Evolutionary conservation across 2,797 vertebrate species (phyloP).

Genomic region (Cygnus olor): DNA sequence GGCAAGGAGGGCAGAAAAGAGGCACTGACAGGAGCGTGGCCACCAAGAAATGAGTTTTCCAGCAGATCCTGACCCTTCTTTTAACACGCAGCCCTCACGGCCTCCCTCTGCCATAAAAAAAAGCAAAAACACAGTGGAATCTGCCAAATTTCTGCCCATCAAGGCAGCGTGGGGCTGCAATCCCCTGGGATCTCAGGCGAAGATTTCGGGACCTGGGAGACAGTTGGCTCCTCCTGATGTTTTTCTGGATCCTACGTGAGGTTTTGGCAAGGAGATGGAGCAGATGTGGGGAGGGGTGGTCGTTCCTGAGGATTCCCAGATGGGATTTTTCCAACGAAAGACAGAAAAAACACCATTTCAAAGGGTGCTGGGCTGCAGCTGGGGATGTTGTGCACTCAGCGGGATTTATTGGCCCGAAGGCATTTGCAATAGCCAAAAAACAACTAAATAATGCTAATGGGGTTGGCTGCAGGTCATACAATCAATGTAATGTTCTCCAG

Average conservation of each 20-base stretch:
- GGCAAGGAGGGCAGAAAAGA: neutral
- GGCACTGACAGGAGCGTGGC: neutral
- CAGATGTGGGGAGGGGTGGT: neutral
- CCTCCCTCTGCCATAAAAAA: neutral
- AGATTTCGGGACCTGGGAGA: neutral
- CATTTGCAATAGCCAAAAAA: neutral
- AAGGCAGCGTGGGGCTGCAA: accelerated
- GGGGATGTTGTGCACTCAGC: accelerated
- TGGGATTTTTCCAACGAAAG: neutral
- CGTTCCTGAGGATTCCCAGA: neutral
- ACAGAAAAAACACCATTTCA: neutral
- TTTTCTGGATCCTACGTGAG: neutral
- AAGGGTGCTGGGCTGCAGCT: neutral
- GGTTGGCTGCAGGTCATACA: too few species aligned
- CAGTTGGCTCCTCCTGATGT: neutral
- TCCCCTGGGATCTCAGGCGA: accelerated
- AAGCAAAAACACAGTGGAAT: neutral
- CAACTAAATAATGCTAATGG: accelerated
- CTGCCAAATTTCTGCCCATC: neutral
- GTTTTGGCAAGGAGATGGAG: neutral
- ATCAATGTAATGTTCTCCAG: neutral
- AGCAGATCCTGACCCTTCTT: neutral
- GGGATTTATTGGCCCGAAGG: accelerated
- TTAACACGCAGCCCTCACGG: neutral
- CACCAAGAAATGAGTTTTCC: neutral